phyloP scores from a whole-genome alignment of 2,888 invertebrate species.

The Melipona bicolor region DNA sequence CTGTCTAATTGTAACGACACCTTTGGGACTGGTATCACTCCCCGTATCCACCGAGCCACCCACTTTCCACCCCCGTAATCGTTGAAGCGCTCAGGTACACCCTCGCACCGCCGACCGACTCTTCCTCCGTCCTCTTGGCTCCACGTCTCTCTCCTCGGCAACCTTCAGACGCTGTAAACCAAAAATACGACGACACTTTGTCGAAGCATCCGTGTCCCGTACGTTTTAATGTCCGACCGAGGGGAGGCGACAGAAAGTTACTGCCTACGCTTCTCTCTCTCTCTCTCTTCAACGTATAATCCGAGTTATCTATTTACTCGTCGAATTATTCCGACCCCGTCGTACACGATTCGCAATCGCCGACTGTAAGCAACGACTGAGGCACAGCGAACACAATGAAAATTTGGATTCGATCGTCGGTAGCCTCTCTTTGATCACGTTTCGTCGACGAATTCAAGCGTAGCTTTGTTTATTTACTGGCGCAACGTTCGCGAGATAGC shows the following conservation, averaged over 20 bases:
- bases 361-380: background rate
- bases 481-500: background rate
- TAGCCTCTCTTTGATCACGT: no score
- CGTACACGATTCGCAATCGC: no score
- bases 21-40: conserved; percentile 80
- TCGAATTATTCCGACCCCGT: background rate
- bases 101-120: conserved; percentile 50
- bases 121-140: conserved; percentile 34
- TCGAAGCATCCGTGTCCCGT: conserved; percentile 67
- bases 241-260: conserved; percentile 22
- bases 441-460: no score
- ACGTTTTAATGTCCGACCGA: conserved; percentile 56
- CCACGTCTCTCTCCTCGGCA: conserved; percentile 56
- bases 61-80: conserved; percentile 70
- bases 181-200: conserved; percentile 80
- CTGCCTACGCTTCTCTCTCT: background rate
- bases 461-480: background rate
- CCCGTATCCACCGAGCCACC: conserved; percentile 70
- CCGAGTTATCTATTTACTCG: background rate
- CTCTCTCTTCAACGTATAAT: background rate
- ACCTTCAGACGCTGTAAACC: conserved; percentile 78
- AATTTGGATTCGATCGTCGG: no score
- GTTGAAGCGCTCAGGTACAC: conserved; percentile 74
- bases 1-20: conserved; percentile 84
- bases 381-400: no score